Evolutionary conservation across 2,797 vertebrate species (phyloP).

Genomic region (Adrianichthys oophorus): DNA sequence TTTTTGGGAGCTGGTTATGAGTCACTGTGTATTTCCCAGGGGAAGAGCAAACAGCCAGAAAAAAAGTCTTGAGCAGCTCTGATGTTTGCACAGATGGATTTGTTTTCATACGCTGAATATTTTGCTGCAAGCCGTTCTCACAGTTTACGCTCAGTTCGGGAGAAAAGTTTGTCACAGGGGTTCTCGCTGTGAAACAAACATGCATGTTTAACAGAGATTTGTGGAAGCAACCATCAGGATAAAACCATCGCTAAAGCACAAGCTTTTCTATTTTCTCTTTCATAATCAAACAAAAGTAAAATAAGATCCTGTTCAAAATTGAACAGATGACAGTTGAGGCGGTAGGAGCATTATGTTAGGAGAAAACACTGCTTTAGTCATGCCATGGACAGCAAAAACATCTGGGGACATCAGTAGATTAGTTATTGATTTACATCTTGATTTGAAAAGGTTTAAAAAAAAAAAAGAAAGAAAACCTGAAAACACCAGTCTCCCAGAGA

Average conservation of each 20-base stretch:
- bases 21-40: conserved; percentile 41
- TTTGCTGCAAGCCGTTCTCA: conserved; percentile 31
- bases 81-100: conserved; percentile 50
- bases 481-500: too few species aligned
- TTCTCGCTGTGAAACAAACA: conserved; percentile 12
- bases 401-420: too few species aligned
- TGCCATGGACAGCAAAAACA: too few species aligned
- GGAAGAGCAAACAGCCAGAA: conserved; percentile 34
- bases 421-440: too few species aligned
- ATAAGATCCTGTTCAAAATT: too few species aligned
- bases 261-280: not conserved
- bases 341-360: too few species aligned
- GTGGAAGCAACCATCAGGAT: not conserved
- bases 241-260: not conserved
- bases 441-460: too few species aligned
- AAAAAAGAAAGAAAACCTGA: too few species aligned
- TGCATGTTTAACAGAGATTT: not conserved
- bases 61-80: conserved; percentile 43
- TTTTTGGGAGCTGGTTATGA: conserved; percentile 37
- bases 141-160: conserved; percentile 16
- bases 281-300: not conserved
- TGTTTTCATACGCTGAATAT: conserved; percentile 39
- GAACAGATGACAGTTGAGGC: too few species aligned
- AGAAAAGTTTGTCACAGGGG: conserved; percentile 18
- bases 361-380: too few species aligned